Conservation (phyloP, 2,113 vertebrate genomes). For the Cebidichthys violaceus region DNA sequence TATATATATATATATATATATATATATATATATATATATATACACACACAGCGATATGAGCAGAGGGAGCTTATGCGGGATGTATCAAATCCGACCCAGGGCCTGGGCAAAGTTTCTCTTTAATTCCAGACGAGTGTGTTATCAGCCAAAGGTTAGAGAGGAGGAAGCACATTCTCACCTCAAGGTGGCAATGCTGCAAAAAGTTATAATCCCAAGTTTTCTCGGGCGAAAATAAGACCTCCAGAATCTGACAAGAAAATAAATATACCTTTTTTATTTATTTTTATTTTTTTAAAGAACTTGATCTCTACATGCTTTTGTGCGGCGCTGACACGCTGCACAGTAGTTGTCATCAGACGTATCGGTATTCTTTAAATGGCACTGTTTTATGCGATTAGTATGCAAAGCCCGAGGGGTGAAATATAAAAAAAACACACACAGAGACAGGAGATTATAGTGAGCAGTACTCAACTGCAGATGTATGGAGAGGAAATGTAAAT, state of each 20-base stretch:
- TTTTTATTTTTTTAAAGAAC: background rate
- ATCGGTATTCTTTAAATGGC: background rate
- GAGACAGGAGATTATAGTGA: background rate
- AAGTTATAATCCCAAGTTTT: conserved; percentile 7
- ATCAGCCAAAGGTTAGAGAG: conserved; percentile 59
- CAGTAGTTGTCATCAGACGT: background rate
- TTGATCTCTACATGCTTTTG: background rate
- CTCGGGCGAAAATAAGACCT: conserved; percentile 13
- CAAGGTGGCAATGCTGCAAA: conserved; percentile 30
- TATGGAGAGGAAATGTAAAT: background rate
- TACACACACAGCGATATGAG: conserved; percentile 17
- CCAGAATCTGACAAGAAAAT: conserved; percentile 24
- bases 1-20: background rate
- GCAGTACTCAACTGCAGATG: background rate
- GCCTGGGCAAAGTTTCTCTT: conserved; percentile 44
- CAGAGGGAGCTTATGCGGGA: conserved; percentile 35
- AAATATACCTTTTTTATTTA: background rate
- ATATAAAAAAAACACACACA: conserved; percentile 6
- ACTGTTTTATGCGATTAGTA: conserved; percentile 1
- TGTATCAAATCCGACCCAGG: conserved; percentile 56
- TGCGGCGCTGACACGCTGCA: background rate
- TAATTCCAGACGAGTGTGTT: conserved; percentile 59
- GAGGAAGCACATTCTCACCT: conserved; percentile 35
- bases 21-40: conserved; percentile 32
- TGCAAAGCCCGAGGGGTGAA: background rate